Percentiles rank a stretch among this genome's conserved stretches.
Evolutionary conservation across 1,140 invertebrate species (phyloP).

Genomic region (Drosophila azteca): DNA sequence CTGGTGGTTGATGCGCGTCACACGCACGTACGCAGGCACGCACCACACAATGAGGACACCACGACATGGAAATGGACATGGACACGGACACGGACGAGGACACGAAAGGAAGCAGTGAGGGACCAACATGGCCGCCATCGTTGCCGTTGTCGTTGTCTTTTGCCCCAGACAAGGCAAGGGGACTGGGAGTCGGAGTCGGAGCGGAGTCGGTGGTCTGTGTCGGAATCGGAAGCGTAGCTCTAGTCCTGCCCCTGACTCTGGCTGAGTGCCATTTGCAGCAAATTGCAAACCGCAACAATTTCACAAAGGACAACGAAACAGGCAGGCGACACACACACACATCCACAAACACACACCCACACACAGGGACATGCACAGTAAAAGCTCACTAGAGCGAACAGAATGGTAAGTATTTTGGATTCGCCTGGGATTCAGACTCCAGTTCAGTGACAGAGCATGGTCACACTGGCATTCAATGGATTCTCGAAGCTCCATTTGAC

Average conservation of each 20-base stretch:
- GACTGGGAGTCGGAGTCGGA: too few species aligned
- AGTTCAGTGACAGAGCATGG: too few species aligned
- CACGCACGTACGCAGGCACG: conserved; percentile 57
- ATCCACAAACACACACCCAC: conserved; percentile 13
- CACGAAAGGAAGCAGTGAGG: conserved; percentile 17
- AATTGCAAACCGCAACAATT: conserved; percentile 83
- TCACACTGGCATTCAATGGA: too few species aligned
- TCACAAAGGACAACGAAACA: conserved; percentile 71
- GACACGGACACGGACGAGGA: conserved; percentile 37
- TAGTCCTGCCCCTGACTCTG: conserved; percentile 28
- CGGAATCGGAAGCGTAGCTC: conserved; percentile 9
- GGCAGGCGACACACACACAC: conserved; percentile 17
- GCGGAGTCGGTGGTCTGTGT: too few species aligned
- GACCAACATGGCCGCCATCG: conserved; percentile 51
- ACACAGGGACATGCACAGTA: background rate
- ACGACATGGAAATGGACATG: conserved; percentile 3
- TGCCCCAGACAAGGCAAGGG: background rate
- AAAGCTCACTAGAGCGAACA: too few species aligned
- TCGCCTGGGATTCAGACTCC: too few species aligned
- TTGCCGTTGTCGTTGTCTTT: conserved; percentile 1
- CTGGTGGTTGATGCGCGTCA: conserved; percentile 71
- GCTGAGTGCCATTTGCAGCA: conserved; percentile 80
- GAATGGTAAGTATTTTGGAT: too few species aligned
- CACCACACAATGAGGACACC: background rate
- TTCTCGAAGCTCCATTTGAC: too few species aligned